Evolutionary conservation across 2,113 vertebrate genomes (phyloP).

Genomic region (Microtus oregoni): DNA sequence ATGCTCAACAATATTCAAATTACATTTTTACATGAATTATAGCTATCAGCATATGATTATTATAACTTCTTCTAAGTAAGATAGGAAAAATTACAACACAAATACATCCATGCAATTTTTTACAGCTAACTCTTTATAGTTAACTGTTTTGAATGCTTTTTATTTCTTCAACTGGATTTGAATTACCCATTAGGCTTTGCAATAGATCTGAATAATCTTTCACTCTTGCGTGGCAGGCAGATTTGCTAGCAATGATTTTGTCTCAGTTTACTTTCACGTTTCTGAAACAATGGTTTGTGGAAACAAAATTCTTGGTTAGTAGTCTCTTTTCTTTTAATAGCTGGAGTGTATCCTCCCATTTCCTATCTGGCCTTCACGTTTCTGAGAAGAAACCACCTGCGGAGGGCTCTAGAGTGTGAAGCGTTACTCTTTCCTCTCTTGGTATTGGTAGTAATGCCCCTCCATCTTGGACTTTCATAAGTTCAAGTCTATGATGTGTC

Average conservation of each 20-base stretch:
- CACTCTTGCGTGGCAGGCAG: not conserved
- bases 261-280: not conserved
- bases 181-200: not conserved
- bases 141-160: not conserved
- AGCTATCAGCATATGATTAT: not conserved
- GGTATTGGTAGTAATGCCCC: not conserved
- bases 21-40: not conserved
- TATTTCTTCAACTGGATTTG: not conserved
- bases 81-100: not conserved
- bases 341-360: not conserved
- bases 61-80: conserved; percentile 10
- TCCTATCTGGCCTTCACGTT: not conserved
- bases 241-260: not conserved
- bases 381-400: not conserved
- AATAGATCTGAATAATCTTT: not conserved
- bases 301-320: not conserved
- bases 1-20: not conserved
- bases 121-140: not conserved
- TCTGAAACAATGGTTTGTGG: not conserved
- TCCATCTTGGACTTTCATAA: not conserved
- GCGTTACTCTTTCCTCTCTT: not conserved
- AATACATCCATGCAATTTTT: not conserved
- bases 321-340: not conserved
- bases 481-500: not conserved
- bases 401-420: not conserved